phyloP scores from a whole-genome alignment of 1,140 invertebrate species.

The Drosophila tsacasi region DNA sequence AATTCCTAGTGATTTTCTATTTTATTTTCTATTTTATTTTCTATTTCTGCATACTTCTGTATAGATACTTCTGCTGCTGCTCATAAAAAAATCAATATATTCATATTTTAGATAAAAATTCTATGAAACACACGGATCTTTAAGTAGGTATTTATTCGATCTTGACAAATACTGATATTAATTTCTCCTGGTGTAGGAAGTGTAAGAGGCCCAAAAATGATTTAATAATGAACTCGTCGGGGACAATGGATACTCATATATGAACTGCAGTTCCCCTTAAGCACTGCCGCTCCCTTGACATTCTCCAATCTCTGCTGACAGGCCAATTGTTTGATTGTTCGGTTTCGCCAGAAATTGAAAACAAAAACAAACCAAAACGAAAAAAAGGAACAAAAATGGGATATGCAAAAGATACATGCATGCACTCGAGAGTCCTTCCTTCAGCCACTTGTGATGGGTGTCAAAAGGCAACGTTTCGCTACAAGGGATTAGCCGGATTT shows the following conservation, averaged over 20 bases:
- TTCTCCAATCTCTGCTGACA: constrained; percentile 67
- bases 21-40: background rate
- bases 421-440: constrained; percentile 61
- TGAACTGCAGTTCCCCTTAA: constrained; percentile 60
- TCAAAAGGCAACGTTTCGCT: constrained; percentile 68
- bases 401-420: constrained; percentile 54
- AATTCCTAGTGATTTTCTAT: background rate
- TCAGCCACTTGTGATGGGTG: constrained; percentile 73
- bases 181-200: background rate
- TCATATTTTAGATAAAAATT: background rate
- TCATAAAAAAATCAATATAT: background rate
- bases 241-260: constrained; percentile 56
- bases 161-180: background rate
- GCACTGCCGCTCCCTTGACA: constrained; percentile 66
- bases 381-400: constrained; percentile 17
- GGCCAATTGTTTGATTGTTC: constrained; percentile 70
- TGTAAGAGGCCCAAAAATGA: constrained; percentile 52
- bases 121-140: background rate
- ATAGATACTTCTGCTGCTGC: no score
- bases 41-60: no score
- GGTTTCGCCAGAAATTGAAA: constrained; percentile 63
- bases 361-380: constrained; percentile 42
- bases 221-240: constrained; percentile 79
- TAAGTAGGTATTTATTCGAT: background rate
- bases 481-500: constrained; percentile 78